These are phyloP conservation scores for Machimus atricapillus DNA, from an alignment of 2,888 invertebrate species.

Conservation along the genomic window DNA sequence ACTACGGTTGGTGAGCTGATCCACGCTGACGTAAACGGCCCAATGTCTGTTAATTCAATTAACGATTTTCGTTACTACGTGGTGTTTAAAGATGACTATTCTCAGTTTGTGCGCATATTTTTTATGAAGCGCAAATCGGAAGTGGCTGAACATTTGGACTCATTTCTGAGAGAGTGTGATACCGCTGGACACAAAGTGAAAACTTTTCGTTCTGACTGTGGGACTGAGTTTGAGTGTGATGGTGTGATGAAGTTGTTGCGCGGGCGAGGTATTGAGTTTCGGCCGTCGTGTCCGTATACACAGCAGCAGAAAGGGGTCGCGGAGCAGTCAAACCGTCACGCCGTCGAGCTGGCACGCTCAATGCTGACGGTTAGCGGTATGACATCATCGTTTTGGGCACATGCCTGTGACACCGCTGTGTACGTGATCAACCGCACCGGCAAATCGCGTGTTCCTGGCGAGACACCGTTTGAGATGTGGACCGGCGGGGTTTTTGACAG, in stretches of 20 bases:
- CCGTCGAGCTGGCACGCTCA: not conserved
- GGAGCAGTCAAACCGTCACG: not conserved
- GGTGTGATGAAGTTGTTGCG: not conserved
- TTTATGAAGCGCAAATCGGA: not conserved
- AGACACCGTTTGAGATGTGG: constrained; percentile 13
- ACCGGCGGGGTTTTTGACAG: not conserved
- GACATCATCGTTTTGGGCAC: not conserved
- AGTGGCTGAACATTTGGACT: not conserved
- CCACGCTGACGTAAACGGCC: not conserved
- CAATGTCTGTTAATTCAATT: not conserved
- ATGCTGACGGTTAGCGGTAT: not conserved
- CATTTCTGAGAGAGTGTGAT: not conserved
- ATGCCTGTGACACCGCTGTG: not conserved
- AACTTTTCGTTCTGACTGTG: not conserved
- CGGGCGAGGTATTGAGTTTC: not conserved
- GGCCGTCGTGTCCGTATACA: not conserved
- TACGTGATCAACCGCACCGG: not conserved
- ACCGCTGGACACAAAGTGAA: not conserved
- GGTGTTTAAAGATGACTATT: not conserved
- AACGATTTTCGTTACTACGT: not conserved
- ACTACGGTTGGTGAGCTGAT: not conserved
- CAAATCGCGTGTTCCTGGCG: not conserved
- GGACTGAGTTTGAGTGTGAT: not conserved
- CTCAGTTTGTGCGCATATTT: not conserved
- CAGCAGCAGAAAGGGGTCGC: constrained; percentile 2